These are phyloP conservation scores for Microdon myrmicae DNA, from an alignment of 2,888 invertebrate species.

Conservation along the genomic window DNA sequence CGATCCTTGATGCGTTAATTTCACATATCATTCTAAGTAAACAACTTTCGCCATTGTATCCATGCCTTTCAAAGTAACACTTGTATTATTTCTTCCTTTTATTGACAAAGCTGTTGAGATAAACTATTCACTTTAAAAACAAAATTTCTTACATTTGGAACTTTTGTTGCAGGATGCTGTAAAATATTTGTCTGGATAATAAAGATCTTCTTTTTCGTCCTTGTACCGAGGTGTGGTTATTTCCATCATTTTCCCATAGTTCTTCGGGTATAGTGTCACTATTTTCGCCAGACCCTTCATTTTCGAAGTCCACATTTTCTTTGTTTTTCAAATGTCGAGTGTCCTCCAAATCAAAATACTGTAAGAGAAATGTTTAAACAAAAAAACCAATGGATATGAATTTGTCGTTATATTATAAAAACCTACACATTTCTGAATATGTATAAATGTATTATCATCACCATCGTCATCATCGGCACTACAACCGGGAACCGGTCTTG, in stretches of 20 bases:
- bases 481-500: too few relatives aligned
- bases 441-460: too few relatives aligned
- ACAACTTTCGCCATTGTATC: slow-evolving; percentile 72
- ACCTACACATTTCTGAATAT: too few relatives aligned
- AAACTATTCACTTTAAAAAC: slow-evolving; percentile 2
- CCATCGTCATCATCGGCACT: too few relatives aligned
- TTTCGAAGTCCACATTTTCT: too few relatives aligned
- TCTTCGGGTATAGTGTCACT: not conserved
- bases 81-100: not conserved
- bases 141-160: slow-evolving; percentile 55
- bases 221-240: not conserved
- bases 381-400: too few relatives aligned
- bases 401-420: too few relatives aligned
- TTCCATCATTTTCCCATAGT: not conserved
- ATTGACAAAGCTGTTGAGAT: slow-evolving; percentile 65
- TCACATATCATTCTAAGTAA: slow-evolving; percentile 76
- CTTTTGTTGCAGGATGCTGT: slow-evolving; percentile 58
- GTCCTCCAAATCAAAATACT: slow-evolving; percentile 16
- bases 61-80: slow-evolving; percentile 54
- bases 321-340: slow-evolving; percentile 12
- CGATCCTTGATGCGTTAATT: slow-evolving; percentile 66
- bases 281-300: too few relatives aligned
- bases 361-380: not conserved
- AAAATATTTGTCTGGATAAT: slow-evolving; percentile 58
- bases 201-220: slow-evolving; percentile 54